Conservation (phyloP, 2,113 vertebrate species). For the Brevimyrus niger region DNA sequence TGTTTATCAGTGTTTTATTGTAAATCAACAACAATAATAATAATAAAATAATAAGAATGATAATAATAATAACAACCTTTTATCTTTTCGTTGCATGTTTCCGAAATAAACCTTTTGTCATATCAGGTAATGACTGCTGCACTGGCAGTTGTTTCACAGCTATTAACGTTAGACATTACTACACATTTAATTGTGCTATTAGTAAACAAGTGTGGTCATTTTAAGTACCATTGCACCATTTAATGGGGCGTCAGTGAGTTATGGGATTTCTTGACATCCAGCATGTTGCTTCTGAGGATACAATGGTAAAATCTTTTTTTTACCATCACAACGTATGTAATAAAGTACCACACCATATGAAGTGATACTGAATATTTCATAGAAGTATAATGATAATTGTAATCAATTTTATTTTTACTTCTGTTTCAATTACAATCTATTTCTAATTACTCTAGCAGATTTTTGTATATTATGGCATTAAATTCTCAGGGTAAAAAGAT, state of each 20-base stretch:
- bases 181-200: conserved; percentile 24
- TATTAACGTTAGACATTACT: conserved; percentile 8
- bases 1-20: not conserved
- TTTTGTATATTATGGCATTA: not conserved
- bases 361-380: not conserved
- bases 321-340: not conserved
- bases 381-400: not conserved
- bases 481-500: not conserved
- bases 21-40: not conserved
- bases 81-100: not conserved
- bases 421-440: not conserved
- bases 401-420: not conserved
- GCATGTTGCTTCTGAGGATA: not conserved
- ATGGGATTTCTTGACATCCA: conserved; percentile 8
- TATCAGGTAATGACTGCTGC: conserved; percentile 1
- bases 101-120: not conserved
- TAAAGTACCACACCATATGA: not conserved
- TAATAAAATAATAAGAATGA: not conserved
- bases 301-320: not conserved
- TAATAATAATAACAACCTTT: not conserved
- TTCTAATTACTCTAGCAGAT: not conserved
- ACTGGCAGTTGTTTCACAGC: not conserved
- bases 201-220: conserved; percentile 22
- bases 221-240: conserved; percentile 10
- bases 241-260: conserved; percentile 19